Evolutionary conservation across 2,888 invertebrate genomes (phyloP), one percentile per base, ranked within the genome.

Genomic region (Drosophila birchii): DNA sequence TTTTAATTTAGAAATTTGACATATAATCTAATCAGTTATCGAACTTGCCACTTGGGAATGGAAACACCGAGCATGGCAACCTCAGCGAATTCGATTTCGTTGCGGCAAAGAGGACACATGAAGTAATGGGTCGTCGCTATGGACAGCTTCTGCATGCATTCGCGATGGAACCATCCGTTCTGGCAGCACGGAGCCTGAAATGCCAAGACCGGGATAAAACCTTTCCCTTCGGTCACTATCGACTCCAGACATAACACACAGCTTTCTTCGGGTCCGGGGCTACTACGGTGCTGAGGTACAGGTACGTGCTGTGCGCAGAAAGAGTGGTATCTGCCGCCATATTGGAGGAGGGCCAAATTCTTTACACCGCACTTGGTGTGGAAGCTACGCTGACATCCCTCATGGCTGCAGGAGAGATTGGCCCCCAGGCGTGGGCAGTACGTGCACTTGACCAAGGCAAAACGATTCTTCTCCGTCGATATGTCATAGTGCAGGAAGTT

Each of bases 241-340:
- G 45, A 2, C 5, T 0, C 45, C 0, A 45, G 26, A 26, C 45
- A 45, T 0, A 45, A 4, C 2, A 45, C 45, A 16, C 45, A 45
- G 1, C 2, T 1, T 0, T 45, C 45, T 2, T 9, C 9, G 2
- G 9, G 16, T 2, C 9, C 16, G 0, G 45, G 45, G 0, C 9
- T 26, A 9, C 0, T 5, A 5, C 26, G 16, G 16, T 0, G 16
- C 23, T 16, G 4, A 5, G 45, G 26, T 9, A 5, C 26, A 5
- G 45, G 26, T 9, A 5, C 26, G 23, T 45, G 45, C 45, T 26
- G 1, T 9, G 23, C 45, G 16, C 45, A 45, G 5, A 16, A 26
- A 2, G 16, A 2, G 16, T 45, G 7, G 16, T 16, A 45, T 5
- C 5, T 16, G 4, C 45, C 23, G 8, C 9, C 26, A 5, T 26